phyloP scores from a whole-genome alignment of 2,797 vertebrate species.

The Spinibarbus caldwelli region DNA sequence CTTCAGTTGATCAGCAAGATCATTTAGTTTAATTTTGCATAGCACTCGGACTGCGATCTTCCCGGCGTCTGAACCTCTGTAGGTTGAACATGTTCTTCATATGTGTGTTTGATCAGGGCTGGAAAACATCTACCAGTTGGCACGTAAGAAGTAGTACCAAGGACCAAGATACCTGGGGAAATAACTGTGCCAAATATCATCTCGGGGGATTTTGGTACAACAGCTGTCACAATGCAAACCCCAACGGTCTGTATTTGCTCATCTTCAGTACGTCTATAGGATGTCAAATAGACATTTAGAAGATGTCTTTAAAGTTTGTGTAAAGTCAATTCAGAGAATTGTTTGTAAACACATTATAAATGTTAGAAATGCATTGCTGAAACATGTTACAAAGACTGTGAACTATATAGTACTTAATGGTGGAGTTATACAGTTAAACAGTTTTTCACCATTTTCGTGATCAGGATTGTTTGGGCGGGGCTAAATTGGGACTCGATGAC shows the following conservation, averaged over 20 bases:
- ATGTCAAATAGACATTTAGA: no score
- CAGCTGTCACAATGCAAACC: neutral
- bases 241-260: neutral
- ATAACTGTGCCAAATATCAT: slow-evolving; percentile 56
- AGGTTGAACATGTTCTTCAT: neutral
- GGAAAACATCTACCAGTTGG: slow-evolving; percentile 66
- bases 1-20: slow-evolving; percentile 4
- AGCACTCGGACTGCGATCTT: neutral
- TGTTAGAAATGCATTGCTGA: no score
- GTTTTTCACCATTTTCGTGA: no score
- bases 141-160: slow-evolving; percentile 61
- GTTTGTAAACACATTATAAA: no score
- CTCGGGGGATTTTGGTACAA: neutral
- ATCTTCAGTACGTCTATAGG: no score
- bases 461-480: no score
- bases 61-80: neutral
- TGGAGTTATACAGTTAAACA: no score
- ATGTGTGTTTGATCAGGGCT: slow-evolving; percentile 46
- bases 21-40: neutral
- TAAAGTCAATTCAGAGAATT: no score
- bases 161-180: slow-evolving; percentile 49
- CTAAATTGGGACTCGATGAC: no score
- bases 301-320: no score
- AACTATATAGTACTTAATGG: no score
- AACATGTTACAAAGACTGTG: no score